Conservation (phyloP, 2,888 invertebrate genomes). For the Aporophyla lueneburgensis region DNA sequence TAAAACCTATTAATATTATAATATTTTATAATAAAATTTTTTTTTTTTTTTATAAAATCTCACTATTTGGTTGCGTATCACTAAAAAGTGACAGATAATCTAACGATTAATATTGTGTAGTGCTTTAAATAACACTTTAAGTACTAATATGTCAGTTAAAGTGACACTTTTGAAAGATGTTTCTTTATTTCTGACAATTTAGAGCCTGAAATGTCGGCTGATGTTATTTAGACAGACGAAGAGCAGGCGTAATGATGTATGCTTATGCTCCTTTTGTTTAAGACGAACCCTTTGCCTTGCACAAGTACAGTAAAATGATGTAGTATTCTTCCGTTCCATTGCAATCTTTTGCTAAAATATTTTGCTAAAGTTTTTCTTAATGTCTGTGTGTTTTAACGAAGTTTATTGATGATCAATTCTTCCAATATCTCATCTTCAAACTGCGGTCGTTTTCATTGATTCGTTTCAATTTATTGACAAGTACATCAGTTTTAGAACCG, state of each 20-base stretch:
- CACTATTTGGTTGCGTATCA: slow-evolving; percentile 80
- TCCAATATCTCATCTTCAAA: background rate
- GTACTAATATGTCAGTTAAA: slow-evolving; percentile 43
- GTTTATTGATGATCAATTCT: background rate
- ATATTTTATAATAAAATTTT: slow-evolving; percentile 64
- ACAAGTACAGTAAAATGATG: background rate
- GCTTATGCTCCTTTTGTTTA: background rate
- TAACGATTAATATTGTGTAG: slow-evolving; percentile 52
- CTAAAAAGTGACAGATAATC: slow-evolving; percentile 63
- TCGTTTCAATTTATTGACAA: background rate
- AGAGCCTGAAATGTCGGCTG: slow-evolving; percentile 5
- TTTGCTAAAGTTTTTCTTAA: background rate
- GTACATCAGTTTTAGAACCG: background rate
- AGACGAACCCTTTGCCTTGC: background rate
- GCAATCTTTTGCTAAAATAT: background rate
- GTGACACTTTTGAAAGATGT: slow-evolving; percentile 42
- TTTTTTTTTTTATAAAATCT: slow-evolving; percentile 79
- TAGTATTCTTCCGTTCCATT: background rate
- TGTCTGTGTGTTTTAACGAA: background rate
- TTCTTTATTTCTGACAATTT: slow-evolving; percentile 13
- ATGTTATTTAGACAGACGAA: background rate
- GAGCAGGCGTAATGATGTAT: too few relatives aligned
- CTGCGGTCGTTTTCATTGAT: background rate
- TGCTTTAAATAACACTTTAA: slow-evolving; percentile 52
- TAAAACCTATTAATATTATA: slow-evolving; percentile 65